These are phyloP conservation scores for Anoplolepis gracilipes DNA, from an alignment of 1,140 invertebrate genomes.

Conservation along the genomic window DNA sequence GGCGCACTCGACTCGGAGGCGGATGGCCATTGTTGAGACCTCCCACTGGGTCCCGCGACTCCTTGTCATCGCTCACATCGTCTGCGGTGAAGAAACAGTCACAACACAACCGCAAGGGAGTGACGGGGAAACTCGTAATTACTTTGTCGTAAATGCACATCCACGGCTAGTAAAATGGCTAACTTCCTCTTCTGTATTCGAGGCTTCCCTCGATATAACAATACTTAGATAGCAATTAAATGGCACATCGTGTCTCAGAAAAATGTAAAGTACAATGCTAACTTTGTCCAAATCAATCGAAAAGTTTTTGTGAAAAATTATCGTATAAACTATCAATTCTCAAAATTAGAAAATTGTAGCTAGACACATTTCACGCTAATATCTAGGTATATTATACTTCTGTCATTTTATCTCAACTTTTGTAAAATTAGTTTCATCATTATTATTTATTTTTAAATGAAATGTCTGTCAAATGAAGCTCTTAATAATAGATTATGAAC, in stretches of 20 bases:
- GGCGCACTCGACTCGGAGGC: slow-evolving; percentile 73
- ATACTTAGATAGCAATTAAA: not conserved
- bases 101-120: slow-evolving; percentile 73
- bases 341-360: not conserved
- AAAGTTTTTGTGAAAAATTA: not conserved
- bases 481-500: too few species aligned
- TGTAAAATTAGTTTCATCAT: not conserved
- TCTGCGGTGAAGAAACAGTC: slow-evolving; percentile 75
- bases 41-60: slow-evolving; percentile 78
- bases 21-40: slow-evolving; percentile 80
- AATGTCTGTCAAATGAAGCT: too few species aligned
- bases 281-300: too few species aligned
- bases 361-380: not conserved
- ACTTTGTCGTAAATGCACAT: slow-evolving; percentile 71
- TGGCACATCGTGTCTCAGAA: not conserved
- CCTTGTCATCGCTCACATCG: slow-evolving; percentile 80
- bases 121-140: slow-evolving; percentile 77
- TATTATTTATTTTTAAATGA: not conserved
- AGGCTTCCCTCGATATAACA: not conserved
- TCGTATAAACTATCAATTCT: not conserved
- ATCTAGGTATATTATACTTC: not conserved
- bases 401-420: not conserved
- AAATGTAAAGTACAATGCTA: not conserved
- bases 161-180: slow-evolving; percentile 13
- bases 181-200: not conserved